Evolutionary conservation across 2,888 invertebrate species (phyloP).

Genomic region (Argyresthia albistria): DNA sequence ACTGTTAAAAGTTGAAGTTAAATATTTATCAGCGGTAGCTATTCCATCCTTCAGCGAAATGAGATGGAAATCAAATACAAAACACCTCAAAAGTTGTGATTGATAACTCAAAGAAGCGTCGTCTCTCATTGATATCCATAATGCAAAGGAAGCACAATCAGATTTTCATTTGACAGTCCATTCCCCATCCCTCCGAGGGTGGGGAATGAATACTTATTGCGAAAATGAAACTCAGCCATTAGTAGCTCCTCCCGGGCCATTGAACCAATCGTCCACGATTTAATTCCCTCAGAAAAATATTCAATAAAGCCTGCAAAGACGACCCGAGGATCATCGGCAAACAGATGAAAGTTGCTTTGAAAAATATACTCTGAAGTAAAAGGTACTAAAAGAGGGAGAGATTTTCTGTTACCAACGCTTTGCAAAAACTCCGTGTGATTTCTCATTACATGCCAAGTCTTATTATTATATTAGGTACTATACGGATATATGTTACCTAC

Average conservation of each 20-base stretch:
- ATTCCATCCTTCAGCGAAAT: too few relatives aligned
- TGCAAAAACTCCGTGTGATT: too few relatives aligned
- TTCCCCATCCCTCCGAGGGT: slow-evolving; percentile 12
- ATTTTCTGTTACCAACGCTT: too few relatives aligned
- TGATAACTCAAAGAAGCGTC: background rate
- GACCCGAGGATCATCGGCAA: slow-evolving; percentile 31
- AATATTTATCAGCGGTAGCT: too few relatives aligned
- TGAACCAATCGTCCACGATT: slow-evolving; percentile 46
- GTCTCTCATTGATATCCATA: slow-evolving; percentile 51
- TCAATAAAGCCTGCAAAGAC: slow-evolving; percentile 49
- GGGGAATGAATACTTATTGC: slow-evolving; percentile 66
- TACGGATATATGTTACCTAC: too few relatives aligned
- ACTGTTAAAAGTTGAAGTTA: too few relatives aligned
- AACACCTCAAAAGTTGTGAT: background rate
- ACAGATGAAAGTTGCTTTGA: slow-evolving; percentile 15
- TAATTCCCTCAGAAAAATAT: slow-evolving; percentile 62
- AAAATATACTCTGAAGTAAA: background rate
- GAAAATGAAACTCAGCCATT: slow-evolving; percentile 57
- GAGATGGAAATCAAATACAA: background rate
- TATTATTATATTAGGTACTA: too few relatives aligned
- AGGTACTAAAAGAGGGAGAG: too few relatives aligned
- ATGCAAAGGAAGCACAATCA: slow-evolving; percentile 64
- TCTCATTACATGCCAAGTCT: too few relatives aligned
- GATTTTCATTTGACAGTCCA: slow-evolving; percentile 53
- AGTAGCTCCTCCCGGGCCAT: slow-evolving; percentile 45